Conservation (phyloP, 1,140 invertebrate species). For the Delia radicum region DNA sequence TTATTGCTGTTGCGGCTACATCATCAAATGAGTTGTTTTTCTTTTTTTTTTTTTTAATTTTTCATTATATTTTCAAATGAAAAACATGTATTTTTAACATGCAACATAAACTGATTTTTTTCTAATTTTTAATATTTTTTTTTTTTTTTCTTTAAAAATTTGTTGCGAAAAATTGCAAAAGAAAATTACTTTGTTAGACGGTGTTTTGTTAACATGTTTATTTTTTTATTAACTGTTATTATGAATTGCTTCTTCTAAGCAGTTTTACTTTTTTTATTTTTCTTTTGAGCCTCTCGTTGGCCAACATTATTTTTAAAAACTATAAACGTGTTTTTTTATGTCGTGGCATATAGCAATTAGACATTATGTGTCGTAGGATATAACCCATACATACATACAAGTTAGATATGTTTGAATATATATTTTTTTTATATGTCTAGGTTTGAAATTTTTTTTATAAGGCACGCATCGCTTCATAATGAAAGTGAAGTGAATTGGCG, state of each 20-base stretch:
- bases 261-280: background rate
- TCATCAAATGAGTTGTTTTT: background rate
- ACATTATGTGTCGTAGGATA: constrained; percentile 12
- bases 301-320: background rate
- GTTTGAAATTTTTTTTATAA: constrained; percentile 9
- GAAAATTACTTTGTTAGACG: constrained; percentile 11
- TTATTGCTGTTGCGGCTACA: background rate
- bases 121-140: background rate
- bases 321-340: constrained; percentile 1
- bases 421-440: background rate
- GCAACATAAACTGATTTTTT: background rate
- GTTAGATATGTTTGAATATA: background rate
- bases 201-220: background rate
- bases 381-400: background rate
- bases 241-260: background rate
- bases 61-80: background rate
- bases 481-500: constrained; percentile 31
- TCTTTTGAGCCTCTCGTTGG: background rate
- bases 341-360: background rate
- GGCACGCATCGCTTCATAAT: constrained; percentile 28
- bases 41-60: background rate
- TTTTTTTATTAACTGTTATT: background rate
- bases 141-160: background rate
- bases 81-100: background rate
- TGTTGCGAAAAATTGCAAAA: background rate